These are phyloP conservation scores for Formicarius rufipectus DNA, from an alignment of 2,113 vertebrate species.

Conservation along the genomic window DNA sequence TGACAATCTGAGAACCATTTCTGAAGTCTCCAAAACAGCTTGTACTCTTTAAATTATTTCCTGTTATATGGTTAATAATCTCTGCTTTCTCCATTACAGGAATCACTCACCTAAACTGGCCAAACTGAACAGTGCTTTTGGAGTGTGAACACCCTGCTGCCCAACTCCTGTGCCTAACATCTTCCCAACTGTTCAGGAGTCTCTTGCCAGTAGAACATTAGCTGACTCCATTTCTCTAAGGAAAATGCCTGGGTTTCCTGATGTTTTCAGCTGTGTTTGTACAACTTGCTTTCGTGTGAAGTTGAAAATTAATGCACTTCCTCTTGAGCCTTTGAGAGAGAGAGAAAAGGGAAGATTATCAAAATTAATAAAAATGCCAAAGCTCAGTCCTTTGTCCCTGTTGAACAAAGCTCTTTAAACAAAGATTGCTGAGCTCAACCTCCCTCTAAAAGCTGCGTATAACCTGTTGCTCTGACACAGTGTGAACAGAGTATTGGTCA, in stretches of 20 bases:
- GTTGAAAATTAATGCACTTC: slow-evolving; percentile 40
- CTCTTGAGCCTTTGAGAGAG: slow-evolving; percentile 3
- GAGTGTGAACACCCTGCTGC: neutral
- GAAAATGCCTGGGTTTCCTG: slow-evolving; percentile 38
- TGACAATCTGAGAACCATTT: neutral
- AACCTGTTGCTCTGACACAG: neutral
- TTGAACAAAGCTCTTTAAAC: slow-evolving; percentile 25
- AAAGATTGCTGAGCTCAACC: neutral
- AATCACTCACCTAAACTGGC: neutral
- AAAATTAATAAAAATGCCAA: slow-evolving; percentile 28
- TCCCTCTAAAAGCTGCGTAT: neutral
- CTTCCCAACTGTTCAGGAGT: neutral
- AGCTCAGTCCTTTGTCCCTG: neutral
- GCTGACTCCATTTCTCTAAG: neutral
- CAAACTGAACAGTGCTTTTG: neutral
- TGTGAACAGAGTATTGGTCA: neutral
- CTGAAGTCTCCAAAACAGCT: neutral
- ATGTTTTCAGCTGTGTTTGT: slow-evolving; percentile 60
- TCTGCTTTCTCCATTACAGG: slow-evolving; percentile 5
- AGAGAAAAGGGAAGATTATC: neutral
- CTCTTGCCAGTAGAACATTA: slow-evolving; percentile 5
- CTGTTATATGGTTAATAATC: slow-evolving; percentile 34
- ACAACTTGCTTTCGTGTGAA: slow-evolving; percentile 24
- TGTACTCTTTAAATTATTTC: slow-evolving; percentile 52
- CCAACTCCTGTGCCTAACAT: neutral